Evolutionary conservation across 2,888 invertebrate genomes (phyloP), one percentile per base, ranked within the genome.

Genomic region (Cyclophora punctaria): DNA sequence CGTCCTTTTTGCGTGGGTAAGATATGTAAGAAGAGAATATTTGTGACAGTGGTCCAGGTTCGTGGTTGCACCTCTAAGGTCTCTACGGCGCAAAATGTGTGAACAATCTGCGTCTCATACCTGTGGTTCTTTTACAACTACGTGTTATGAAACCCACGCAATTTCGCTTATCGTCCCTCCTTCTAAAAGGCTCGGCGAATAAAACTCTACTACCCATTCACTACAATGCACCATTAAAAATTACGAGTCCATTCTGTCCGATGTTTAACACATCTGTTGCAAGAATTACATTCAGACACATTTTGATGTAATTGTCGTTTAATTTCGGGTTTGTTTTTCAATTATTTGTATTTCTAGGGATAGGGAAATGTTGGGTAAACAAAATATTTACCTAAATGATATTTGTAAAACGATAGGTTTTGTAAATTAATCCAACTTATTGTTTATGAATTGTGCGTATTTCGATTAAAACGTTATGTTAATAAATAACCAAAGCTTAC

Each of bases 111-210:
- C 48, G 49, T 56, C 55, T 52, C 59, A 58, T 67, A 63, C 66
- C 61, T 52, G 58, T 57, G 62, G 60, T 63, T 57, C 60, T 63
- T 64, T 67, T 68, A 50, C 57, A 53, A 51, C 49, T 49, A 60
- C 60, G 62, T 60, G 64, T 64, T 71, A 65, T 62, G 57, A 69
- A 64, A 63, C 60, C 63, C 56, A 62, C 55, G 63, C 66, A 69
- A 67, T 73, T 73, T 66, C 56, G 65, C 64, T 70, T 71, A 72
- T 70, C 71, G 55, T 58, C 46, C 56, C 60, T 66, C 61, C 61
- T 59, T 55, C 49, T 54, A 64, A 66, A 67, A 66, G 61, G 55
- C 52, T 62, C 53, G 53, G 55, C 53, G 60, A 67, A 69, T 65
- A 64, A 66, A 64, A 65, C 56, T 53, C 43, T 44, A 60, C 45